Conservation (phyloP, 2,113 vertebrate species). For the Rousettus leschenaultii region DNA sequence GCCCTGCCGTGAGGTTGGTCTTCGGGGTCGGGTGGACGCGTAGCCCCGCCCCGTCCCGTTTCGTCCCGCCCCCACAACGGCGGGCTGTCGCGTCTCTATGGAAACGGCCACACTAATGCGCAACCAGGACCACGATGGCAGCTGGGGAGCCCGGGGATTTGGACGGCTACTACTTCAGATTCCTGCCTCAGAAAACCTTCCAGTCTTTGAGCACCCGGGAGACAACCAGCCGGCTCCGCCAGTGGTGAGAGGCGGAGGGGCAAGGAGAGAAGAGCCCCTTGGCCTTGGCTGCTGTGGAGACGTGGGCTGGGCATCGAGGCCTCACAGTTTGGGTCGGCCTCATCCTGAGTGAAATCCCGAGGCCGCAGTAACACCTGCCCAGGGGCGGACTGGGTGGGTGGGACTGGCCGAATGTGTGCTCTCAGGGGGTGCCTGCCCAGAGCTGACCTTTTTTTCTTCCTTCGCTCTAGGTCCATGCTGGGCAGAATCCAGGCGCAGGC, state of each 20-base stretch:
- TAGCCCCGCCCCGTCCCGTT: background rate
- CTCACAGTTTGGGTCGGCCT: background rate
- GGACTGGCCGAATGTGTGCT: accelerated
- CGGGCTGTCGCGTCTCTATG: background rate
- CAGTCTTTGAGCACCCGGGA: constrained; percentile 67
- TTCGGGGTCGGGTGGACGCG: accelerated
- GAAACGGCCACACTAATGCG: background rate
- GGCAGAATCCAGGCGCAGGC: constrained; percentile 81
- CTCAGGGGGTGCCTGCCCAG: accelerated
- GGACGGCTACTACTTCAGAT: constrained; percentile 67
- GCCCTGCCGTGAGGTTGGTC: accelerated
- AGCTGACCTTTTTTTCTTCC: background rate
- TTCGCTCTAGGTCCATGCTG: constrained; percentile 83
- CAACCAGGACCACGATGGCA: constrained; percentile 41
- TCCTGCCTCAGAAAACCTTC: constrained; percentile 78
- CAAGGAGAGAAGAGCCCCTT: accelerated
- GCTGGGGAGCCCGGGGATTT: background rate
- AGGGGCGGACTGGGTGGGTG: background rate
- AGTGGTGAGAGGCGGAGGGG: constrained; percentile 78
- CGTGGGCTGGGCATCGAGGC: background rate
- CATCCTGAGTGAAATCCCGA: background rate
- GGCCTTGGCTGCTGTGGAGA: background rate
- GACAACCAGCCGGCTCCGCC: constrained; percentile 75
- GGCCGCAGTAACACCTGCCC: background rate
- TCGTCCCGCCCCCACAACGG: background rate